phyloP scores from a whole-genome alignment of 2,888 invertebrate genomes.

The Macaria notata region DNA sequence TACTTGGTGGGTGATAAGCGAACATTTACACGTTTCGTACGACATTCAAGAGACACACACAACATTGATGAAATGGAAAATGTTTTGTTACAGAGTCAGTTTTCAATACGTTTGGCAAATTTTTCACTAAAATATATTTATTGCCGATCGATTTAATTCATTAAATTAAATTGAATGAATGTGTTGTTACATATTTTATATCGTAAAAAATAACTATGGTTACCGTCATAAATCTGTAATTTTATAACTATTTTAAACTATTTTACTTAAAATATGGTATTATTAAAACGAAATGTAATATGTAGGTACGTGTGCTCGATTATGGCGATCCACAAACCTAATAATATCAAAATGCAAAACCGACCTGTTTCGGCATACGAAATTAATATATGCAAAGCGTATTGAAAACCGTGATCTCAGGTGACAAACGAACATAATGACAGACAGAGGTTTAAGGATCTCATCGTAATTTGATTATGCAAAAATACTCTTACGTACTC shows the following conservation, averaged over 20 bases:
- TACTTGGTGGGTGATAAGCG: conserved; percentile 3
- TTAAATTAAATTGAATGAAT: too few relatives aligned
- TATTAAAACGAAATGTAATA: not conserved
- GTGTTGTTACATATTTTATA: too few relatives aligned
- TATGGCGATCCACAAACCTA: conserved; percentile 20
- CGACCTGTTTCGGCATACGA: conserved; percentile 17
- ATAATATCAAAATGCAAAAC: conserved; percentile 34
- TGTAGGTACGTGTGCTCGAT: conserved; percentile 2
- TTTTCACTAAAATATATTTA: too few relatives aligned
- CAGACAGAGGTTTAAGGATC: conserved; percentile 26
- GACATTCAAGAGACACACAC: conserved; percentile 2
- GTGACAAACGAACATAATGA: conserved; percentile 35
- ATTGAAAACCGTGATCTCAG: conserved; percentile 45
- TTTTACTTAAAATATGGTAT: not conserved
- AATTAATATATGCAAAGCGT: conserved; percentile 37
- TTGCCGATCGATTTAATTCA: too few relatives aligned
- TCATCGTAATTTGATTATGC: not conserved
- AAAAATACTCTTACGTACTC: too few relatives aligned
- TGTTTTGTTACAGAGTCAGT: not conserved
- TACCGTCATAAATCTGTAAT: too few relatives aligned
- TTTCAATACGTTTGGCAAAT: not conserved
- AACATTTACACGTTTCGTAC: conserved; percentile 8
- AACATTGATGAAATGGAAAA: not conserved
- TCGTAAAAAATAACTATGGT: not conserved
- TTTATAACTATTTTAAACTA: not conserved